Evolutionary conservation across 1,140 invertebrate genomes (phyloP), one percentile per base, ranked within the genome.

Genomic region (Heterodera carotae): DNA sequence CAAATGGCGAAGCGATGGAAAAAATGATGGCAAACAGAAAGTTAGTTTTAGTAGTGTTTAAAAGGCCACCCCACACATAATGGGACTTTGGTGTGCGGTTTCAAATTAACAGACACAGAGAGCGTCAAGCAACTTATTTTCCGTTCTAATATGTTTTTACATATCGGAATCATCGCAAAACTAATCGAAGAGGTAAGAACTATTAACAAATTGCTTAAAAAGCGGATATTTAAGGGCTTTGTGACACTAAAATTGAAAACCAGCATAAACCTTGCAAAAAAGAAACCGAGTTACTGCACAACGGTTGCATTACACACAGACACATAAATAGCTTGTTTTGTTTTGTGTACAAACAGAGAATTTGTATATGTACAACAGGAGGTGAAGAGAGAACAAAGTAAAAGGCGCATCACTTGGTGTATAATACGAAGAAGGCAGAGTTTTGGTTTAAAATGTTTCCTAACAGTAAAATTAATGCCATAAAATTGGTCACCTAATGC

Each of bases 231-330:
- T n/a, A n/a, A 62, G 8, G 60, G 60, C 60, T 25, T 62, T 31
- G 60, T 25, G 29, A 62, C 29, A 6, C 60, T 8, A 43, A 62
- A 18, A 62, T 0, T 29, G 10, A 15, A 31, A 66, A 34, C 15
- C 10, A 12, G 8, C 4, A 22, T 31, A 66, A 66, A 66, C 27
- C 33, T 66, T 34, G 27, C n/a, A n/a, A 66, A 71, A 71, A 71
- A 29, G 56, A 33, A 33, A 71, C 33, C 33, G 4, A 71, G 22
- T 71, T 5, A 15, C 36, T 33, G 69, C 34, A 29, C 33, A 66
- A 66, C 27, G 27, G 27, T 31, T 29, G 62, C 0, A 62, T 8
- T 6, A 62, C 29, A 43, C 39, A 39, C 36, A n/a, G n/a, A n/a
- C 36, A 43, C 39, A 43, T 10, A 43, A 7, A 10, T 43, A 10